Evolutionary conservation across 2,797 vertebrate genomes (phyloP), one percentile per base, ranked within the genome.

Genomic region (Halcyon badia): DNA sequence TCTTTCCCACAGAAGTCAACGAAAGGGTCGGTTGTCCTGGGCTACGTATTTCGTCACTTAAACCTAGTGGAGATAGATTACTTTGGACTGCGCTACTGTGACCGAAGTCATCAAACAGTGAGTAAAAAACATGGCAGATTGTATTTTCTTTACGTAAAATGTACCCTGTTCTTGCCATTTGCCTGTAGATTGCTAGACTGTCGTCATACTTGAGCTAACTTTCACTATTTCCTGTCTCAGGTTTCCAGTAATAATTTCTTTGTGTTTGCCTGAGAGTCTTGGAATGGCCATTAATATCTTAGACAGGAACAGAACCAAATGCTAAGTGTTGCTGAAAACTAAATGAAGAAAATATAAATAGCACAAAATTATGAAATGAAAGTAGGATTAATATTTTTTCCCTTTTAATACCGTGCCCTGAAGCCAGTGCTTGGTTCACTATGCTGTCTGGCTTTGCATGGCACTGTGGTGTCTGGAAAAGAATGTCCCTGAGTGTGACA

Each of bases 41-140:
- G 98, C 94, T 98, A 98, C 26, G 98, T 99, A 92, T 99, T 99
- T 96, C 98, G 95, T 97, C 99, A 99, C 93, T 95, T 99, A 96
- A 99, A 99, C 97, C 98, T 99, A 39, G 97, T 98, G 96, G 99
- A 99, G 97, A 98, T 98, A 65, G 99, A 99, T 97, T 99, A 99
- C 97, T 99, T 99, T 88, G 99, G 99, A 60, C 98, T 99, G 92
- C 98, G 99, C 85, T 99, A 99, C 97, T 99, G 99, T 96, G 99
- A 99, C 97, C 98, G 97, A 97, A 98, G 98, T 94, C 99, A 99
- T 98, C 99, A 99, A 97, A 99, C 99, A 65, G 99, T 99, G 96
- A 99, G 99, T 98, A 80, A 87, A 61, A 64, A 57, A 87, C 54
- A 78, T 2, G 0, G 5, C 64, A 76, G 76, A 83, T 11, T 60